These are phyloP conservation scores for Pandemis cinnamomeana DNA, from an alignment of 2,888 invertebrate genomes.

Conservation along the genomic window DNA sequence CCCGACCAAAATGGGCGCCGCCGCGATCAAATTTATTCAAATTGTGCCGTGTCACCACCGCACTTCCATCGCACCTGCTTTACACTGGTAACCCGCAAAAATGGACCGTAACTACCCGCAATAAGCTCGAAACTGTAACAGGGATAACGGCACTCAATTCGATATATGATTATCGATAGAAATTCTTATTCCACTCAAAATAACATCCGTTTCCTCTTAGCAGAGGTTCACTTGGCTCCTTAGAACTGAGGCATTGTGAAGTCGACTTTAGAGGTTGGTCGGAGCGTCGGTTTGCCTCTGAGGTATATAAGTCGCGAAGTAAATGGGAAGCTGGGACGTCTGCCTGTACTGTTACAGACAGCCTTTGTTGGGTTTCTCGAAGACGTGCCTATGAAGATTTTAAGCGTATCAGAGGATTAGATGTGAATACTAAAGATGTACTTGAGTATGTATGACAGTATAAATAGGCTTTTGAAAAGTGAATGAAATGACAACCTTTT, in stretches of 20 bases:
- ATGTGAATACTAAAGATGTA: neutral
- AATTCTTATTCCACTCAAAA: constrained; percentile 82
- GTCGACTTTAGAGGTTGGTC: constrained; percentile 40
- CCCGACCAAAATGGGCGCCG: constrained; percentile 59
- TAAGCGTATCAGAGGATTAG: constrained; percentile 10
- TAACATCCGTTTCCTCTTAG: constrained; percentile 80
- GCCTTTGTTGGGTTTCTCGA: constrained; percentile 43
- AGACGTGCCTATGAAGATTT: constrained; percentile 31
- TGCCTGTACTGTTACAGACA: constrained; percentile 58
- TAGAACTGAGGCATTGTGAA: constrained; percentile 37
- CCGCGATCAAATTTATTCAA: constrained; percentile 82
- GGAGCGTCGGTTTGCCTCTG: constrained; percentile 45
- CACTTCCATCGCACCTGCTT: constrained; percentile 71
- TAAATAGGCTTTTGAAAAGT: no score
- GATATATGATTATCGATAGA: constrained; percentile 75
- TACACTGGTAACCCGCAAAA: constrained; percentile 47
- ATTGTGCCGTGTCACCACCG: constrained; percentile 76
- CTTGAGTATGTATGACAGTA: no score
- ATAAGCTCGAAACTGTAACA: constrained; percentile 48
- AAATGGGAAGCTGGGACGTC: constrained; percentile 53
- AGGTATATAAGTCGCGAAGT: constrained; percentile 52
- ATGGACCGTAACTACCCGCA: constrained; percentile 46
- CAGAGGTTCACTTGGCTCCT: constrained; percentile 68
- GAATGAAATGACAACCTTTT: no score
- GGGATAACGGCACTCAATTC: constrained; percentile 56